Evolutionary conservation across 2,113 vertebrate species (phyloP).

Genomic region (Seriola rivoliana): DNA sequence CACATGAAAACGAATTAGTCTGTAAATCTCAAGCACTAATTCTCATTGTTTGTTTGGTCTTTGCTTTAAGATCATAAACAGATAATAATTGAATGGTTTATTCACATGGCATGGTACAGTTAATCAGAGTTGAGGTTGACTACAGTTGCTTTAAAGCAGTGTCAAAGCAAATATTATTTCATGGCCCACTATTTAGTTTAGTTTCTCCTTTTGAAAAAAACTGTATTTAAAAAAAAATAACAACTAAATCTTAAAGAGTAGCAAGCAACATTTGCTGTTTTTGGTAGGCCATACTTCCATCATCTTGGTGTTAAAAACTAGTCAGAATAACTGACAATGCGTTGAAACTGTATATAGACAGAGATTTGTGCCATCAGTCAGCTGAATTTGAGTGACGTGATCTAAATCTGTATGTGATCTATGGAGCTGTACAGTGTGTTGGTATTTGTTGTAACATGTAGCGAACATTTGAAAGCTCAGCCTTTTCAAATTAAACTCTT

Average conservation of each 20-base stretch:
- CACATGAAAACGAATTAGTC: neutral
- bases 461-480: neutral
- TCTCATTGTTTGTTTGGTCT: neutral
- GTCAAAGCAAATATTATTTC: neutral
- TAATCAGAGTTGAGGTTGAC: neutral
- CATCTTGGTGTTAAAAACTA: neutral
- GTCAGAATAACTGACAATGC: neutral
- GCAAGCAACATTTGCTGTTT: neutral
- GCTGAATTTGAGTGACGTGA: neutral
- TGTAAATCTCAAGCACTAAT: neutral
- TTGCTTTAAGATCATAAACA: neutral
- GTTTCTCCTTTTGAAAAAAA: no score
- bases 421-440: neutral
- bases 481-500: constrained; percentile 4
- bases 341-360: neutral
- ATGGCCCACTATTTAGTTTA: neutral
- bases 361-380: neutral
- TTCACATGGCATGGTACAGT: neutral
- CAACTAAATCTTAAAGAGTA: neutral
- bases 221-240: neutral
- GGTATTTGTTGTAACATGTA: neutral
- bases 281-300: neutral
- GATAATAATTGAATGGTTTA: neutral
- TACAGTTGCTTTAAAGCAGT: neutral
- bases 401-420: neutral